Evolutionary conservation across 2,113 vertebrate genomes (phyloP), one percentile per base, ranked within the genome.

Genomic region (Leuciscus idus): DNA sequence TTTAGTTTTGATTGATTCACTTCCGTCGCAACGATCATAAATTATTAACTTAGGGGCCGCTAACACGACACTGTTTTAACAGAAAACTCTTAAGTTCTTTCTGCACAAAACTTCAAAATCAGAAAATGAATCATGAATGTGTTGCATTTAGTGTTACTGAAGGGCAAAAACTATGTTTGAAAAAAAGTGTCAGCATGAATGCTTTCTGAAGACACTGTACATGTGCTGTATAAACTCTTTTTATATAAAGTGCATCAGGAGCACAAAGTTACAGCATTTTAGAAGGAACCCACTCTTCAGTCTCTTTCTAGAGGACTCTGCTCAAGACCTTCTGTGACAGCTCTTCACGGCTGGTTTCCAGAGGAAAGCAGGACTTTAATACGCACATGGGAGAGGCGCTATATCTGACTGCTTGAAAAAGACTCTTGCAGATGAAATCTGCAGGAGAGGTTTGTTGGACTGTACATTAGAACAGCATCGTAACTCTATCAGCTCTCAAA

Each of bases 391-490:
- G 82, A 89, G 83, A 86, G 52, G 28, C 36, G 26, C 88, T 80
- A 77, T 77, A 77, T 77, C 75, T 43, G 39, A 43, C 43, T 55
- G 70, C 28, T 81, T 48, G 87, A 90, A 86, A 17, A 83, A 55
- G 83, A 83, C 79, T 82, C 26, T 89, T 90, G 59, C 79, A 70
- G 86, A 85, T 83, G 83, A 59, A 77, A 86, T 43, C 12, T 57
- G 55, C 59, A 59, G 43, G 28, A 66, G 30, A 75, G 66, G 64
- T 81, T 87, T 73, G 64, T 39, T 79, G 84, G 70, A 78, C 78
- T 19, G 57, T 81, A 87, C 30, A 84, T 11, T 1, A 59, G 76
- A 81, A 55, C 8, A 79, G 85, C 70, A 83, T 78, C 81, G 62
- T 80, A 78, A 59, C 80, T 77, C 85, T 86, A 87, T 88, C 78